Evolutionary conservation across 2,113 vertebrate species (phyloP), one percentile per base, ranked within the genome.

Genomic region (Larimichthys polyactis): DNA sequence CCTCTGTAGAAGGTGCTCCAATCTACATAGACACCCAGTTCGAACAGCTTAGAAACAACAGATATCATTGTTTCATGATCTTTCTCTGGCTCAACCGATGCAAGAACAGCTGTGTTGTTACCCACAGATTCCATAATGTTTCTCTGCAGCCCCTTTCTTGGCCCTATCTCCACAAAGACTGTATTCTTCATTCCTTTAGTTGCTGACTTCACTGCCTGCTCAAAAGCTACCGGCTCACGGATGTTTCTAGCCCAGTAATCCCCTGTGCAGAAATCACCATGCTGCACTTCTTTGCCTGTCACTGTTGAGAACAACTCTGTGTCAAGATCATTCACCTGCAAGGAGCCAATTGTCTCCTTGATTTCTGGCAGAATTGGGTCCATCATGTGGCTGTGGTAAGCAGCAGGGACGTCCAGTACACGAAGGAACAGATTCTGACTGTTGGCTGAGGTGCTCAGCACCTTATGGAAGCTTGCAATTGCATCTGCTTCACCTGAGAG

Each of bases 321-420:
- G 58, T 94, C 79, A 3, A 93, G 85, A 29, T 93, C 75, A 59
- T 91, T 89, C 36, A 78, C 86, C 57, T 79, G 70, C 51, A 98
- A 93, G 70, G 81, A 17, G 0, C 94, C 90, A 84, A 97, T 83
- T 6, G 22, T 92, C 17, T 91, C 55, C 79, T 91, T 68, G 11
- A 97, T 64, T 59, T 95, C 90, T 29, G 67, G 3, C 0, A 97
- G 75, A 80, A 98, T 95, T 19, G 88, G 88, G 59, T 97, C 95
- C 96, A 98, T 97, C 95, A 95, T 95, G 59, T 96, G 92, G 83
- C 97, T 98, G 77, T 98, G 97, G 79, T 97, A 98, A 0, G 97
- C 96, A 86, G 85, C 93, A 80, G 96, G 92, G 6, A 97, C 94
- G 57, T 95, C 94, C 49, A 97, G 90, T 9, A 92, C n/a, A 16